Evolutionary conservation across 92 coral and sea anemone genomes (phyloP).

Genomic region (Paragorgia papillata): DNA sequence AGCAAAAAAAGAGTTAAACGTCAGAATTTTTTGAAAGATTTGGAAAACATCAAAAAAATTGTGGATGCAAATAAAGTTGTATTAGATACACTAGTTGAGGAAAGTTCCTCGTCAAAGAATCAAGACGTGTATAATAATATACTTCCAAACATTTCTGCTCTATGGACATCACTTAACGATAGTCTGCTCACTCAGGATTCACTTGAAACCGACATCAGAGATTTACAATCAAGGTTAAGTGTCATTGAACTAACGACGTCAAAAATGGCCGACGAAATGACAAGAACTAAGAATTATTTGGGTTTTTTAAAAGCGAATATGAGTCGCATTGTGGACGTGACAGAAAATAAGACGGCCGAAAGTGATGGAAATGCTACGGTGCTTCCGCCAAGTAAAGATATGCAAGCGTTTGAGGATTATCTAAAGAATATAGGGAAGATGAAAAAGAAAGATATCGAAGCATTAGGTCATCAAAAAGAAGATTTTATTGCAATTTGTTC

Average conservation of each 20-base stretch:
- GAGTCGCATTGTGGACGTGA: not conserved
- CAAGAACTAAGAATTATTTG: slow-evolving; percentile 27
- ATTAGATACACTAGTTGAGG: not conserved
- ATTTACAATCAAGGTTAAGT: slow-evolving; percentile 3
- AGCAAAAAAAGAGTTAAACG: not conserved
- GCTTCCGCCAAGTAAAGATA: slow-evolving; percentile 31
- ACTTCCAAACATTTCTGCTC: not conserved
- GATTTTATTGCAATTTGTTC: slow-evolving; percentile 39
- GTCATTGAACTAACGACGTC: slow-evolving; percentile 11
- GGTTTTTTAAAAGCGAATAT: slow-evolving; percentile 17
- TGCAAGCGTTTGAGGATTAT: slow-evolving; percentile 32
- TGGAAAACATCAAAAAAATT: not conserved
- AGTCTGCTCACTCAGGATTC: not conserved
- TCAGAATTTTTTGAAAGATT: not conserved
- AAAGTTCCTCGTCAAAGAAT: not conserved
- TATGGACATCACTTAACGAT: not conserved
- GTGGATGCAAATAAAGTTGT: not conserved
- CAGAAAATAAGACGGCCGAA: not conserved
- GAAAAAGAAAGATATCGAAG: slow-evolving; percentile 8
- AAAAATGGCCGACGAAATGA: slow-evolving; percentile 21
- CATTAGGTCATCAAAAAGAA: slow-evolving; percentile 24
- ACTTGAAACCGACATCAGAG: not conserved
- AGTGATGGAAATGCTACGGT: slow-evolving; percentile 1
- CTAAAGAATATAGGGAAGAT: slow-evolving; percentile 33
- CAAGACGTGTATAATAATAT: not conserved